Conservation (phyloP, 2,113 vertebrate species). For the Actinemys pallida region DNA sequence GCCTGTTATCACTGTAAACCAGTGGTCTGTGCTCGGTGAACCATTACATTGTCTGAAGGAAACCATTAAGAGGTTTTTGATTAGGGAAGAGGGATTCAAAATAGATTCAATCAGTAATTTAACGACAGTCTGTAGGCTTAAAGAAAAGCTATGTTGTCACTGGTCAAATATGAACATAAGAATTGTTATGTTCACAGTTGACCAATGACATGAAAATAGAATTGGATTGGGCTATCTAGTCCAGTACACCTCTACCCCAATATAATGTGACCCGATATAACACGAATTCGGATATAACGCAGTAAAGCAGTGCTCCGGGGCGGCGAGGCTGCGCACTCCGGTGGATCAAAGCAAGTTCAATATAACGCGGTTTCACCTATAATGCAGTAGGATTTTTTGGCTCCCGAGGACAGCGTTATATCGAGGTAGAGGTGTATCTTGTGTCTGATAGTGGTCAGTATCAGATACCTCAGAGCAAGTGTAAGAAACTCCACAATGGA, state of each 20-base stretch:
- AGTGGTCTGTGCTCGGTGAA: background rate
- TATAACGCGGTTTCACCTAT: no score
- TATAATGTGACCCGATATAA: no score
- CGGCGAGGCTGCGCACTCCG: no score
- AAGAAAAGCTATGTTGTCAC: background rate
- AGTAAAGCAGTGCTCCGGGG: no score
- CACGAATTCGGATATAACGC: no score
- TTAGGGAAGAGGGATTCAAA: background rate
- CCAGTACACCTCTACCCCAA: background rate
- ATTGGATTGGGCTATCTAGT: background rate
- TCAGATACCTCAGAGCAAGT: background rate
- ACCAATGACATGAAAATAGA: background rate
- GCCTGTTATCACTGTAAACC: background rate
- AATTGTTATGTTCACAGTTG: background rate
- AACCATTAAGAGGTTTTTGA: background rate
- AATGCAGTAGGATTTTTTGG: no score
- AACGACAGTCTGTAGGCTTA: conserved; percentile 19
- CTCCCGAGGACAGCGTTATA: no score
- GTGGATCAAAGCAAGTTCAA: no score
- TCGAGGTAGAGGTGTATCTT: no score
- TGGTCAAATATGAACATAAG: background rate
- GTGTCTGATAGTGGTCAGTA: background rate
- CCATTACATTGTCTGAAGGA: background rate
- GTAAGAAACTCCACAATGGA: background rate
- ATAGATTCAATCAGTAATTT: conserved; percentile 1